Evolutionary conservation across 2,888 invertebrate species (phyloP).

Genomic region (Tricholauxania praeusta): DNA sequence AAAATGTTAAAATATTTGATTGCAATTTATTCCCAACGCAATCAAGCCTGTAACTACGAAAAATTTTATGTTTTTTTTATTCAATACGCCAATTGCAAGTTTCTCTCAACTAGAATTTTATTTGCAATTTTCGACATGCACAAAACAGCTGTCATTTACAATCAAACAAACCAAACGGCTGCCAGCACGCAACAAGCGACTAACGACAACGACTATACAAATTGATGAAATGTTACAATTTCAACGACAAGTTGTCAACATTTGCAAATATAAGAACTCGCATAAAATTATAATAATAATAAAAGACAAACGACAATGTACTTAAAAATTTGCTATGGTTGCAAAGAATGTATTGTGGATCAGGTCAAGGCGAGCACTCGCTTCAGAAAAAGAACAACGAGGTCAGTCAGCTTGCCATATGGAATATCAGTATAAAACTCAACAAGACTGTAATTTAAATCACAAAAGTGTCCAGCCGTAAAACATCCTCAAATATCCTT

Average conservation of each 20-base stretch:
- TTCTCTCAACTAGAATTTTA: no score
- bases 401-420: neutral
- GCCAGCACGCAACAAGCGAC: no score
- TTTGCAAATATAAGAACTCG: neutral
- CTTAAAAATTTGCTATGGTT: constrained; percentile 25
- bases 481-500: constrained; percentile 20
- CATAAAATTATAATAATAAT: no score
- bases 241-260: constrained; percentile 19
- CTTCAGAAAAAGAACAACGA: neutral
- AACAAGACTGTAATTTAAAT: constrained; percentile 54
- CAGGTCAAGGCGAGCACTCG: neutral
- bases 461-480: constrained; percentile 57
- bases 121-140: no score
- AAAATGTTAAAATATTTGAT: no score
- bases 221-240: constrained; percentile 1
- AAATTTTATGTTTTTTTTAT: no score
- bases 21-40: no score
- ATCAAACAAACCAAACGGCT: no score
- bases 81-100: no score
- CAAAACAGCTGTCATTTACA: no score
- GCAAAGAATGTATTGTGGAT: neutral
- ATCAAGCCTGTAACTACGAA: no score
- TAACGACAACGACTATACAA: neutral
- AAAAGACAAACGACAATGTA: neutral
- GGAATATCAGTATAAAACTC: neutral